These are phyloP conservation scores for Andrena camellia DNA, from an alignment of 2,888 invertebrate genomes.

Conservation along the genomic window DNA sequence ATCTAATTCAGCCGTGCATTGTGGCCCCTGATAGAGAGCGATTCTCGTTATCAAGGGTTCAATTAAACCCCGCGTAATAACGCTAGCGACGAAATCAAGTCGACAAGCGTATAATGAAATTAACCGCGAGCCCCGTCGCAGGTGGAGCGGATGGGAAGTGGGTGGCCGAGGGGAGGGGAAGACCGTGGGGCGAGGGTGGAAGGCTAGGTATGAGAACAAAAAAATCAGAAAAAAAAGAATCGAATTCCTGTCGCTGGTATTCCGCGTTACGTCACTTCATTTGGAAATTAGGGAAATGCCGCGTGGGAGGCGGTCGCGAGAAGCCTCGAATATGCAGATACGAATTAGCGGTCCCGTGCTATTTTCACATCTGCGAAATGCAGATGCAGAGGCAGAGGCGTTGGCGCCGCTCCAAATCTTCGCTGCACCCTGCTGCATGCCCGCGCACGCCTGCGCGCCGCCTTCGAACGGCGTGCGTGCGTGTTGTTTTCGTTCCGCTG, in stretches of 20 bases:
- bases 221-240: not conserved
- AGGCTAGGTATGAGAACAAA: not conserved
- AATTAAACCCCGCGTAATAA: slow-evolving; percentile 34
- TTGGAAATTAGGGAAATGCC: slow-evolving; percentile 61
- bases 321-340: slow-evolving; percentile 60
- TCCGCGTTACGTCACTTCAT: slow-evolving; percentile 52
- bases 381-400: slow-evolving; percentile 80
- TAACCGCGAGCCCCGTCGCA: slow-evolving; percentile 15
- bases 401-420: slow-evolving; percentile 78
- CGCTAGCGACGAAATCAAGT: slow-evolving; percentile 16
- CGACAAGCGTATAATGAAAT: slow-evolving; percentile 9
- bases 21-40: slow-evolving; percentile 35
- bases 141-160: not conserved
- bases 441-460: slow-evolving; percentile 45
- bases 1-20: slow-evolving; percentile 48
- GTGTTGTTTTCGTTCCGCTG: slow-evolving; percentile 39
- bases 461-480: slow-evolving; percentile 42
- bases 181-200: too few relatives aligned
- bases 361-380: slow-evolving; percentile 81
- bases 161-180: not conserved
- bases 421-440: slow-evolving; percentile 31
- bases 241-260: slow-evolving; percentile 32
- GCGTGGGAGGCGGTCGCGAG: slow-evolving; percentile 27
- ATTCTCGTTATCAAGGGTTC: slow-evolving; percentile 48
- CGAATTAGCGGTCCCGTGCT: slow-evolving; percentile 73